Evolutionary conservation across 2,888 invertebrate species (phyloP).

Genomic region (Tetanocera ferruginea): DNA sequence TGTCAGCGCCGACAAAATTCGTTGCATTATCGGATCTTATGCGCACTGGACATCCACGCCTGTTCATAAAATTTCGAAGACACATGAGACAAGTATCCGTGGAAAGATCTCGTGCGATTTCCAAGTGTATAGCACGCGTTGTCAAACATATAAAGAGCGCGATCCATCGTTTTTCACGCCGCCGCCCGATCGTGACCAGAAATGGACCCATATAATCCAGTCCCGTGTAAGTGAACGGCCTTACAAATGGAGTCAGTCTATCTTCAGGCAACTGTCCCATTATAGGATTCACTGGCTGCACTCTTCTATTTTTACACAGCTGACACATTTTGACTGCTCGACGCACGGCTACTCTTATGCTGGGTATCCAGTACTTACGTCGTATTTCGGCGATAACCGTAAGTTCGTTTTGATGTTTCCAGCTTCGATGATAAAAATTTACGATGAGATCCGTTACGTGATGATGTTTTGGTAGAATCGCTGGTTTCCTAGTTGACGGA

Average conservation of each 20-base stretch:
- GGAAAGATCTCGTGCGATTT: constrained; percentile 30
- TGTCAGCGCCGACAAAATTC: constrained; percentile 35
- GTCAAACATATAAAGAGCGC: neutral
- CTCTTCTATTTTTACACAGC: neutral
- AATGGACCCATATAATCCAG: neutral
- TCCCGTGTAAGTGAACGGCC: neutral
- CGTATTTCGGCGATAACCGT: neutral
- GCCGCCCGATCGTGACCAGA: too few relatives aligned
- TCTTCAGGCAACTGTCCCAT: neutral
- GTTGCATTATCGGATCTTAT: constrained; percentile 35
- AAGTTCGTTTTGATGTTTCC: neutral
- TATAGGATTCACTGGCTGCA: neutral
- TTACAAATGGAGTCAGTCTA: neutral
- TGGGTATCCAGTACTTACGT: neutral
- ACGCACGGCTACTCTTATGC: too few relatives aligned
- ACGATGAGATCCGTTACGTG: neutral
- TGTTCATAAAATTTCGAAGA: constrained; percentile 37
- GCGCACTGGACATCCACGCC: constrained; percentile 27
- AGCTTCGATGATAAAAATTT: neutral
- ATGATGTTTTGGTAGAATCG: neutral
- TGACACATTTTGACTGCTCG: too few relatives aligned
- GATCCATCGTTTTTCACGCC: neutral
- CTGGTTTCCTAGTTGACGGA: neutral
- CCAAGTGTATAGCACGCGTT: constrained; percentile 3
- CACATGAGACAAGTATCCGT: constrained; percentile 17